Conservation (phyloP, 2,113 vertebrate genomes). For the Heloderma charlesbogerti region DNA sequence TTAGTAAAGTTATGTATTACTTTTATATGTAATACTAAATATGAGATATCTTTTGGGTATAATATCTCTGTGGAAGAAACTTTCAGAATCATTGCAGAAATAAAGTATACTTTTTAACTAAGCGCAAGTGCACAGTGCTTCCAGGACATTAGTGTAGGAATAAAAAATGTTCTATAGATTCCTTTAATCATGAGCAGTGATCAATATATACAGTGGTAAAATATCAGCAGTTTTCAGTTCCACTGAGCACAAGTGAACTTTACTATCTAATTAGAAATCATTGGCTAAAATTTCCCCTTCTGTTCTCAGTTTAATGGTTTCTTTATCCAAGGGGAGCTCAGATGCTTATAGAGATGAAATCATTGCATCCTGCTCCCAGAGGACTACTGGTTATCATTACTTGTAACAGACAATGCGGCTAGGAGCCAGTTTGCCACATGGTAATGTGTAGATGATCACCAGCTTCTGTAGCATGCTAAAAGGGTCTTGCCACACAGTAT, state of each 20-base stretch:
- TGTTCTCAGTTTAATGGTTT: constrained; percentile 87
- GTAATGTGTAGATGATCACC: constrained; percentile 88
- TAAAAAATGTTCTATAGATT: background rate
- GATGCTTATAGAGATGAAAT: constrained; percentile 84
- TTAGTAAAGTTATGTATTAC: background rate
- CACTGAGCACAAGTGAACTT: constrained; percentile 58
- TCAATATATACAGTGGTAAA: constrained; percentile 50
- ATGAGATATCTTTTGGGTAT: no score
- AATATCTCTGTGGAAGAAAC: background rate
- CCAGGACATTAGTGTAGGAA: background rate
- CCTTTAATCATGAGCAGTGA: constrained; percentile 37
- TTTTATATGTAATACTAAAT: background rate
- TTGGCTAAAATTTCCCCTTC: constrained; percentile 86
- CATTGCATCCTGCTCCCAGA: constrained; percentile 78
- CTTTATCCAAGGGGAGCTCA: constrained; percentile 80
- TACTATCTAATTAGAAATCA: constrained; percentile 79
- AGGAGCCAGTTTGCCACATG: constrained; percentile 80
- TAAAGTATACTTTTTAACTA: background rate
- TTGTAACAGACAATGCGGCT: constrained; percentile 78
- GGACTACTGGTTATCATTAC: constrained; percentile 83
- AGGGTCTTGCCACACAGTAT: constrained; percentile 83
- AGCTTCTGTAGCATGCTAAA: constrained; percentile 83
- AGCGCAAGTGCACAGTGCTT: background rate
- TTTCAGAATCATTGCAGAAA: background rate
- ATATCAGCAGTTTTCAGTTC: constrained; percentile 42